Evolutionary conservation across 2,113 vertebrate genomes (phyloP).

Genomic region (Triplophysa dalaica): DNA sequence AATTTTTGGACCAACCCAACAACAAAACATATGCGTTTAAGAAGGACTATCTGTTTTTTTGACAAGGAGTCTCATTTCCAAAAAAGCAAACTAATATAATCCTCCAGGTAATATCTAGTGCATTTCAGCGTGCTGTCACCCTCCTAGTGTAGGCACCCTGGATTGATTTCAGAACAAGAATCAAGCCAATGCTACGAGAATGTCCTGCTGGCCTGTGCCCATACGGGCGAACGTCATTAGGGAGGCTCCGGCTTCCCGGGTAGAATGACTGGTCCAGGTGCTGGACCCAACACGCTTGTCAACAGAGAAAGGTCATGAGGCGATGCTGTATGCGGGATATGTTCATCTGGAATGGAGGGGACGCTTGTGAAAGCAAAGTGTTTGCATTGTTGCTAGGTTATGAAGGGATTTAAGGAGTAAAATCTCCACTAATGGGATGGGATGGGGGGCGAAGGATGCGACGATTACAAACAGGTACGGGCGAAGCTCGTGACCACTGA

Average conservation of each 20-base stretch:
- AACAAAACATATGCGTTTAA: too few species aligned
- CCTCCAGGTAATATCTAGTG: too few species aligned
- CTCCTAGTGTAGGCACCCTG: neutral
- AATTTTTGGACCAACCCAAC: too few species aligned
- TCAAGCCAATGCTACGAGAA: constrained; percentile 14
- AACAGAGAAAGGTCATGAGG: constrained; percentile 47
- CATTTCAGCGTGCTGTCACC: neutral
- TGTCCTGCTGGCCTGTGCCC: constrained; percentile 15
- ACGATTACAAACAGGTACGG: constrained; percentile 1
- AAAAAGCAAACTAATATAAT: too few species aligned
- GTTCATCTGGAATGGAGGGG: neutral
- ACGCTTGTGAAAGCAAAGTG: constrained; percentile 31
- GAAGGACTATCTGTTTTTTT: too few species aligned
- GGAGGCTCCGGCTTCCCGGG: neutral
- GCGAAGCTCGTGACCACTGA: constrained; percentile 29
- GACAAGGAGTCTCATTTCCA: too few species aligned
- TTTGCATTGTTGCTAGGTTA: constrained; percentile 36
- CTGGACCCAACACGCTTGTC: constrained; percentile 13
- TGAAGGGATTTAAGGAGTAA: neutral
- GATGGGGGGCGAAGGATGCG: neutral
- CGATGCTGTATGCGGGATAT: neutral
- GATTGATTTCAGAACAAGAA: constrained; percentile 34
- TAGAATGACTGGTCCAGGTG: constrained; percentile 51
- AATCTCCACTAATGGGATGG: neutral
- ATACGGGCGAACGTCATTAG: constrained; percentile 19